Conservation (phyloP, 2,888 invertebrate species). For the Xestia c-nigrum region DNA sequence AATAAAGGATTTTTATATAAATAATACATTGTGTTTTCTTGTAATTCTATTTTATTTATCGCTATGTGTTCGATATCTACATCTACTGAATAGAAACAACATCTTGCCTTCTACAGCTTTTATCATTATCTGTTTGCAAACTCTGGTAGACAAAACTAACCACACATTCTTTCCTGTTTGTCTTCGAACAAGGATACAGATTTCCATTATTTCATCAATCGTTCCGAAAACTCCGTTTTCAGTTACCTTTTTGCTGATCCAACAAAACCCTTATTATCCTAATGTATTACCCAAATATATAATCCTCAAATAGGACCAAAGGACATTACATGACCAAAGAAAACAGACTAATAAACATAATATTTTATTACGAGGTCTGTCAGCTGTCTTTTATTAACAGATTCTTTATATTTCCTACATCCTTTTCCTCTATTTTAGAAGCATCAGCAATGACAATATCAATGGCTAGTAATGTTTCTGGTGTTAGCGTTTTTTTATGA, state of each 20-base stretch:
- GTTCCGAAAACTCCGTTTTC: constrained; percentile 13
- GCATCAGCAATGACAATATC: constrained; percentile 49
- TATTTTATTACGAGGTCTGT: constrained; percentile 63
- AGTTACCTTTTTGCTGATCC: constrained; percentile 40
- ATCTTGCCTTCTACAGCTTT: rapidly evolving
- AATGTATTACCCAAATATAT: constrained; percentile 52
- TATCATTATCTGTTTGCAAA: too few species aligned
- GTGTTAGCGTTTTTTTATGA: constrained; percentile 44
- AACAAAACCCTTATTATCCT: constrained; percentile 43
- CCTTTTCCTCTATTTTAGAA: constrained; percentile 35
- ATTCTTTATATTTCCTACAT: constrained; percentile 49
- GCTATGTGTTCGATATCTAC: not conserved
- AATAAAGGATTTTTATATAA: constrained; percentile 10
- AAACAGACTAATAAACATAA: constrained; percentile 68
- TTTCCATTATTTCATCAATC: constrained; percentile 28
- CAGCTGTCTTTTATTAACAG: constrained; percentile 51
- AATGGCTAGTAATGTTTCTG: constrained; percentile 23
- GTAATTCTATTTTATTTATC: not conserved
- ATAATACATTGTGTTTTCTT: not conserved
- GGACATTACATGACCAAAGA: constrained; percentile 53
- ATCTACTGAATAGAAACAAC: not conserved
- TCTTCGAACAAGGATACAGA: not conserved
- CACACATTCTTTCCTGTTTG: not conserved
- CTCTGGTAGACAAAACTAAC: not conserved
- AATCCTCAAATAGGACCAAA: constrained; percentile 44